These are phyloP conservation scores for Lamproptera curius DNA, from an alignment of 2,888 invertebrate species.

Conservation along the genomic window DNA sequence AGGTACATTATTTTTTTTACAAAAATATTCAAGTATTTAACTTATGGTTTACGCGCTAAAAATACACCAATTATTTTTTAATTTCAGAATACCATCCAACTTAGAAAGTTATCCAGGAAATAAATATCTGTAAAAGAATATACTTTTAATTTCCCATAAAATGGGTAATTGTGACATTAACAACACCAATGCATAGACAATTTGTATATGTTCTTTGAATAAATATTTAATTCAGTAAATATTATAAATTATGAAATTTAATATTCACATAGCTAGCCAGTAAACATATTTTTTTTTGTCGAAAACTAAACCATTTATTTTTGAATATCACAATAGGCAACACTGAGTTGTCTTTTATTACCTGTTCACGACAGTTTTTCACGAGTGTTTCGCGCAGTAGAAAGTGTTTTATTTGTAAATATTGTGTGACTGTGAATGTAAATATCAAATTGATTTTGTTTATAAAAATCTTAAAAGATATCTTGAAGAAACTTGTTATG, in stretches of 20 bases:
- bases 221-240: too few species aligned
- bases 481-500: constrained; percentile 32
- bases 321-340: constrained; percentile 3
- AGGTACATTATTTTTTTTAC: too few species aligned
- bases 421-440: constrained; percentile 51
- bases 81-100: too few species aligned
- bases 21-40: too few species aligned
- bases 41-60: too few species aligned
- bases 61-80: too few species aligned
- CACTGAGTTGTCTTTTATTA: constrained; percentile 11
- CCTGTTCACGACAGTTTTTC: constrained; percentile 42
- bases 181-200: constrained; percentile 4
- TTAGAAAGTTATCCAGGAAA: too few species aligned
- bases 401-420: constrained; percentile 70
- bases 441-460: constrained; percentile 44
- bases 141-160: not conserved
- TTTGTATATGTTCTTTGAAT: not conserved
- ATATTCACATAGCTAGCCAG: constrained; percentile 21
- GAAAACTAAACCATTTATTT: constrained; percentile 2
- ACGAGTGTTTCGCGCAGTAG: constrained; percentile 48
- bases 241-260: not conserved
- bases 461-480: constrained; percentile 26
- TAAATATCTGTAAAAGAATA: too few species aligned
- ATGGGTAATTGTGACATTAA: not conserved
- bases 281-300: too few species aligned